Conservation (phyloP, 2,797 vertebrate species). For the Lepus oiostolus region DNA sequence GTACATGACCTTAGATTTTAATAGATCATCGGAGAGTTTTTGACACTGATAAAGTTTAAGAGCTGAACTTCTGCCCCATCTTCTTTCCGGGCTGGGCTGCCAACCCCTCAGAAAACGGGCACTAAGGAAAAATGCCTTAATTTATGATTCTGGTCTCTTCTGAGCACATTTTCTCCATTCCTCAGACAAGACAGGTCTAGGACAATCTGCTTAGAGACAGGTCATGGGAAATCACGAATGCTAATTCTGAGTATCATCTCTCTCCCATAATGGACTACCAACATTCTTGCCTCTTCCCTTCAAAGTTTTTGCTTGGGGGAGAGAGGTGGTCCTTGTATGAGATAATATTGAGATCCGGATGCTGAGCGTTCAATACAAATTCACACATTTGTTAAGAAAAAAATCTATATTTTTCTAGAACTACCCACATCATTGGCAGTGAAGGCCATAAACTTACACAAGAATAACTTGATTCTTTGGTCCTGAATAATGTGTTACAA, state of each 20-base stretch:
- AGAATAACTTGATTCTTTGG: neutral
- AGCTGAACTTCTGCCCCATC: slow-evolving; percentile 16
- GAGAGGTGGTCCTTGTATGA: neutral
- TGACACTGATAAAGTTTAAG: slow-evolving; percentile 52
- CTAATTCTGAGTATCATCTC: neutral
- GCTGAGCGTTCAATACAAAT: neutral
- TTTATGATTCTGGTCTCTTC: slow-evolving; percentile 46
- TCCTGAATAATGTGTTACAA: neutral
- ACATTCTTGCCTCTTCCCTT: neutral
- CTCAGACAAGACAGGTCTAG: slow-evolving; percentile 4
- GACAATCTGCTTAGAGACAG: neutral
- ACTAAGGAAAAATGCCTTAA: neutral
- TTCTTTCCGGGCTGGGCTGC: neutral
- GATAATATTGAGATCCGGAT: slow-evolving; percentile 8
- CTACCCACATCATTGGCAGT: neutral
- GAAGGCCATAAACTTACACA: neutral
- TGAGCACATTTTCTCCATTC: neutral
- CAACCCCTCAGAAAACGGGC: slow-evolving; percentile 42
- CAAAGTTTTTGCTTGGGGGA: neutral
- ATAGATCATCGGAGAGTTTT: slow-evolving; percentile 52
- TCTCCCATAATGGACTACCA: neutral
- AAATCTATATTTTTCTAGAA: slow-evolving; percentile 29
- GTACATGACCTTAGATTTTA: slow-evolving; percentile 38
- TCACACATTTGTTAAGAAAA: slow-evolving; percentile 53
- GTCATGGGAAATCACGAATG: neutral